Percentiles rank a stretch among this genome's conserved stretches.
Evolutionary conservation across 2,888 invertebrate genomes (phyloP).

Genomic region (Lomographa bimaculata): DNA sequence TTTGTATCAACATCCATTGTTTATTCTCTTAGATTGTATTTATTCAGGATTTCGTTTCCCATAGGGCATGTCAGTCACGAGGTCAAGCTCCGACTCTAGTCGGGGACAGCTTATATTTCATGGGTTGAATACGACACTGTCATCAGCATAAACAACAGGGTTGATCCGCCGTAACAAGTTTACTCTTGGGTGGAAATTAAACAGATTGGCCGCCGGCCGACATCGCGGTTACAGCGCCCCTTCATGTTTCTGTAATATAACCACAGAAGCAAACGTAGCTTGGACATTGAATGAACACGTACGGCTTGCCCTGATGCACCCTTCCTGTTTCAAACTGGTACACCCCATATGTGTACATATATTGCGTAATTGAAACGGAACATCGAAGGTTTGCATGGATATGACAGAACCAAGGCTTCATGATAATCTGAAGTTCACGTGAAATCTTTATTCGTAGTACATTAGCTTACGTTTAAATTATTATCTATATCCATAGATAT

Average conservation of each 20-base stretch:
- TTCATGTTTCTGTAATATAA: slow-evolving; percentile 3
- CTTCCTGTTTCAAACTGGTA: no score
- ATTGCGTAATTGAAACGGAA: no score
- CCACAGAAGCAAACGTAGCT: background rate
- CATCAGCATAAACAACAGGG: slow-evolving; percentile 9
- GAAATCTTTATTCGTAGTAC: no score
- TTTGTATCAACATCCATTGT: no score
- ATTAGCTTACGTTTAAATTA: no score
- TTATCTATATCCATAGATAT: no score
- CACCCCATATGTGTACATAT: no score
- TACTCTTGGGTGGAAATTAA: slow-evolving; percentile 4
- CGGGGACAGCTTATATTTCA: slow-evolving; percentile 13
- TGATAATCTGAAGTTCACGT: no score
- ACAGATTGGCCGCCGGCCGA: background rate
- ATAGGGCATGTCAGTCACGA: slow-evolving; percentile 7
- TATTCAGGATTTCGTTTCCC: slow-evolving; percentile 15
- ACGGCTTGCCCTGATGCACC: no score
- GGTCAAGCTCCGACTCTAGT: slow-evolving; percentile 11
- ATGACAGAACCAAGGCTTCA: no score
- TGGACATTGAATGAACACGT: background rate
- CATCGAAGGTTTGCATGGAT: no score
- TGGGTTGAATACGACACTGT: slow-evolving; percentile 5
- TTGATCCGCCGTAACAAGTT: background rate
- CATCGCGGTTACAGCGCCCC: background rate
- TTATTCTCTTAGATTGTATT: slow-evolving; percentile 11